Percentiles rank a stretch among this genome's conserved stretches.
phyloP scores from a whole-genome alignment of 2,888 invertebrate species.

The Meiosimyza decipiens region DNA sequence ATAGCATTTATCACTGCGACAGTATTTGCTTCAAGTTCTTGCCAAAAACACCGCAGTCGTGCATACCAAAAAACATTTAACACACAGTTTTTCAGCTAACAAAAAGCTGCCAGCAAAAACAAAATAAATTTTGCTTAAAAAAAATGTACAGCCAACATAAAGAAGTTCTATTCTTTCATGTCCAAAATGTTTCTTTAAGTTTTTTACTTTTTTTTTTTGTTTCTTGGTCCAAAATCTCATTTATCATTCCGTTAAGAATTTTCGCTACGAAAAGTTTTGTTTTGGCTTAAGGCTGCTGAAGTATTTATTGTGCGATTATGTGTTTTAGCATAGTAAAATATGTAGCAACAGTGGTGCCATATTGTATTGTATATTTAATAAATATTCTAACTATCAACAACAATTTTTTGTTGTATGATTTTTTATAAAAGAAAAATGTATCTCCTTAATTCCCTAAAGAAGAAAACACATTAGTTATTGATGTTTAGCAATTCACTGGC shows the following conservation, averaged over 20 bases:
- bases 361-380: neutral
- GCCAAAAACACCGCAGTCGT: neutral
- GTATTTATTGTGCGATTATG: constrained; percentile 33
- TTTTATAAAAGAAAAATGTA: no score
- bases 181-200: neutral
- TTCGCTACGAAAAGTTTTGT: constrained; percentile 26
- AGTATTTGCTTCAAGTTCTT: constrained; percentile 8
- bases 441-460: no score
- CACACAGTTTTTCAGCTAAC: neutral
- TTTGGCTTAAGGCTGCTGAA: constrained; percentile 27
- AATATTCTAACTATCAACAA: no score
- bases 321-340: constrained; percentile 8
- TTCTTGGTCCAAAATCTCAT: constrained; percentile 22
- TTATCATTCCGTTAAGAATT: constrained; percentile 35
- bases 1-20: neutral
- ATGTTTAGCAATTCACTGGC: no score
- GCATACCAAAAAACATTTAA: neutral
- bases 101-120: no score
- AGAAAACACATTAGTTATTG: no score
- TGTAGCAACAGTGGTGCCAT: constrained; percentile 1
- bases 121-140: no score
- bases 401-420: no score
- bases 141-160: neutral
- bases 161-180: neutral
- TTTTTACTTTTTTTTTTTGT: neutral